A percentile compares a stretch with the other conserved stretches of the same genome.
phyloP scores from a whole-genome alignment of 2,113 vertebrate genomes.

The Oriolus oriolus region DNA sequence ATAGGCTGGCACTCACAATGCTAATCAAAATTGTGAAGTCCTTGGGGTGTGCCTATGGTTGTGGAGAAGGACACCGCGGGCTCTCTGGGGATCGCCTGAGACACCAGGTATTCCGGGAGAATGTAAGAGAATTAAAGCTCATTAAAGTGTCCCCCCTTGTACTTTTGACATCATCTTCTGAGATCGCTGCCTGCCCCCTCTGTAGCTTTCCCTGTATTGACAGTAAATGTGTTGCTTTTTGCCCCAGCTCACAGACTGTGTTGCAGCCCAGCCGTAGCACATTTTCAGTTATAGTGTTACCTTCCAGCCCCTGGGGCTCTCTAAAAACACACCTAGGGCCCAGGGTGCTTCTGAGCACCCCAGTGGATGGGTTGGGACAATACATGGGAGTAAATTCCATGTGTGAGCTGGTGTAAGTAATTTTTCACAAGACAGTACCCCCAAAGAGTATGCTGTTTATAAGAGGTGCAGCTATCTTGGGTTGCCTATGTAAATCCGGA shows the following conservation, averaged over 20 bases:
- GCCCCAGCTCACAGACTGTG: not conserved
- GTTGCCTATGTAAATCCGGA: not conserved
- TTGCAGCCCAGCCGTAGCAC: conserved; percentile 10
- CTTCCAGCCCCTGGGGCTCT: not conserved
- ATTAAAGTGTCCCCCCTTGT: conserved; percentile 49
- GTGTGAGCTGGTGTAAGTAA: not conserved
- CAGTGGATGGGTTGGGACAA: not conserved
- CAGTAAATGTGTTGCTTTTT: conserved; percentile 2
- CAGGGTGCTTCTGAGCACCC: not conserved
- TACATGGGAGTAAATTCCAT: not conserved
- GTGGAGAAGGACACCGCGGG: conserved; percentile 97
- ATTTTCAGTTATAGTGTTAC: not conserved
- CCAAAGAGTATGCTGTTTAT: not conserved
- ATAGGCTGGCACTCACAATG: conserved; percentile 94
- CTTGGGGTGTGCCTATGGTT: conserved; percentile 95
- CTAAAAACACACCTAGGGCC: not conserved
- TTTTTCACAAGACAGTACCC: not conserved
- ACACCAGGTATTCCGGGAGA: conserved; percentile 88
- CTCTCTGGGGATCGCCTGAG: conserved; percentile 96
- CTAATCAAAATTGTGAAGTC: conserved; percentile 98
- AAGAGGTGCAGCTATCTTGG: not conserved
- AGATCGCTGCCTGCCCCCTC: conserved; percentile 44
- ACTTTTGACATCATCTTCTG: conserved; percentile 61
- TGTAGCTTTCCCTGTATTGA: conserved; percentile 21
- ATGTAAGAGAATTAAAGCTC: conserved; percentile 77